Base-by-base conservation (phyloP, 2,113 vertebrate species). In the Oplegnathus fasciatus region DNA sequence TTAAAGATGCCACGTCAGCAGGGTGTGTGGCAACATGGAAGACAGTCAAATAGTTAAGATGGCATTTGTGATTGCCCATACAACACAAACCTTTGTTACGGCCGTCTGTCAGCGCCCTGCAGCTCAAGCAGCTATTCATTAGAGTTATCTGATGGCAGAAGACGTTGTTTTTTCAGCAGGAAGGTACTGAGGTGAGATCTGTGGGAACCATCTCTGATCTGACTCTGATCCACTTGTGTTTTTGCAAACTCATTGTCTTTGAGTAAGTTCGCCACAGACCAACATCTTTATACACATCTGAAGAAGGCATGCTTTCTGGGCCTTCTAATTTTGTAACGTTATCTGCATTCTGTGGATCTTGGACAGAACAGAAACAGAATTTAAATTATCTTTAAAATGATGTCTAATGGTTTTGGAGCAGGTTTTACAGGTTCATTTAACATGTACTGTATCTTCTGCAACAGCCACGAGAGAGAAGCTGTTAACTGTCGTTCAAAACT, bases 11-110 rank as follows among this genome's bases (percentile, higher is more conserved):
- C 55, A 15, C 14, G 58, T 62, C 30, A 37, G 20, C 44, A 75
- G 18, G 40, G 40, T 15, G 40, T 30, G 37, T 13, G 37, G 34
- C 34, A 61, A 10, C 57, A 5, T 81, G 73, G 86, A 61, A 37
- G 40, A 46, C 64, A 70, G 72, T 78, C 85, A 86, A 24, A 75
- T 50, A 77, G 57, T 60, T 77, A 20, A 91, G 93, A 93, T 90
- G 88, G 88, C 89, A 92, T 91, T 74, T 64, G 42, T n/a, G 85
- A 90, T 92, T 79, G 69, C 64, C 24, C 73, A 75, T 74, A 69
- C 77, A 84, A 55, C 40, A 75, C 10, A 32, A 79, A 72, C 69
- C 60, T 48, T 26, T 28, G 66, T 69, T 88, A 88, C 80, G 20
- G 20, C 50, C 8, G 91, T 91, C 91, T 82, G 85, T 83, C 84